Conservation (phyloP, 2,113 vertebrate species). For the Tapirus terrestris region DNA sequence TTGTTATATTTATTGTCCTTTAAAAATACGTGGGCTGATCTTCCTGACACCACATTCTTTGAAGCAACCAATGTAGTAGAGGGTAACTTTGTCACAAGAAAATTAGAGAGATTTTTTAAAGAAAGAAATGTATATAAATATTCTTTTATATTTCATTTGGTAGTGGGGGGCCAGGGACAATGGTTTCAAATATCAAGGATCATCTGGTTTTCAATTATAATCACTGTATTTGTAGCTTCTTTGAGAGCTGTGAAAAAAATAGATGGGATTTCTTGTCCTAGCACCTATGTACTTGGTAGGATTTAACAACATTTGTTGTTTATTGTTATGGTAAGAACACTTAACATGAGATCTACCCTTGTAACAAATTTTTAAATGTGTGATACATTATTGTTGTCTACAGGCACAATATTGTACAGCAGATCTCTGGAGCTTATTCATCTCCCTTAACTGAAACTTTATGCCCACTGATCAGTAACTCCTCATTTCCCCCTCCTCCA, state of each 20-base stretch:
- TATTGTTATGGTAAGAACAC: neutral
- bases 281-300: neutral
- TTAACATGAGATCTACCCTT: neutral
- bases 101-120: neutral
- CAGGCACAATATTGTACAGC: neutral
- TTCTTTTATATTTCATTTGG: constrained; percentile 18
- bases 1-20: neutral
- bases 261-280: neutral
- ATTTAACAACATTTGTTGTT: neutral
- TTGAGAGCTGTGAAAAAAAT: neutral
- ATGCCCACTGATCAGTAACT: neutral
- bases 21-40: neutral
- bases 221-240: neutral
- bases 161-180: neutral
- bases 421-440: neutral
- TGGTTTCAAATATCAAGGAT: neutral
- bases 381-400: neutral
- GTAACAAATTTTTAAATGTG: neutral
- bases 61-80: neutral
- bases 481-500: neutral
- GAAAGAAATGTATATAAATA: neutral
- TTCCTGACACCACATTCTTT: neutral
- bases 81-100: neutral
- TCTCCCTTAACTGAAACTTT: neutral
- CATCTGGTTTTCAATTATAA: neutral